Evolutionary conservation across 2,113 vertebrate genomes (phyloP).

Genomic region (Ellobius talpinus): DNA sequence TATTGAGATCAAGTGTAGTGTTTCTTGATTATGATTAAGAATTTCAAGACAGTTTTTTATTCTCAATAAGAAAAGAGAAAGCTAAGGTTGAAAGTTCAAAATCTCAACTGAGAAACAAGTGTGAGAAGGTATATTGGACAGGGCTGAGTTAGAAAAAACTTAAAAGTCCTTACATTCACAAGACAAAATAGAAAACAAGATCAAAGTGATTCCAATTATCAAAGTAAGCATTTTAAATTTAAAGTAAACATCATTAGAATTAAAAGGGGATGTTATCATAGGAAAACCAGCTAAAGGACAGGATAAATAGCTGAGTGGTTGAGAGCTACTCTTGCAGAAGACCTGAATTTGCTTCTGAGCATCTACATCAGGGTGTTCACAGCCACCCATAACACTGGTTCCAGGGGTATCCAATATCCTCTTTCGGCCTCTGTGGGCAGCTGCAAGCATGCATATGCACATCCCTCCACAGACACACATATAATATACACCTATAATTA

Average conservation of each 20-base stretch:
- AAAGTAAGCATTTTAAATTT: neutral
- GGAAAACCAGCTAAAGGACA: neutral
- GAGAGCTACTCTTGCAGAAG: neutral
- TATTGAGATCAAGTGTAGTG: conserved; percentile 1
- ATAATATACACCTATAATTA: neutral
- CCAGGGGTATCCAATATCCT: no score
- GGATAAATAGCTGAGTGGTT: neutral
- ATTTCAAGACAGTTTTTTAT: neutral
- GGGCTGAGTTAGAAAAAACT: neutral
- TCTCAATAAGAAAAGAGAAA: neutral
- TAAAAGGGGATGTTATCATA: conserved; percentile 11
- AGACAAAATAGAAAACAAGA: neutral
- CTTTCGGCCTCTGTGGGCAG: neutral
- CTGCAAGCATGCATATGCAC: neutral
- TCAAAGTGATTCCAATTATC: neutral
- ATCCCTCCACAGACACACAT: neutral
- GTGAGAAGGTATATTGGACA: neutral
- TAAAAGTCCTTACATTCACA: neutral
- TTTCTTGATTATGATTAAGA: conserved; percentile 37
- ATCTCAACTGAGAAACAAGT: neutral
- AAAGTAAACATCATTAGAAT: neutral
- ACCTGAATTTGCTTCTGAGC: neutral
- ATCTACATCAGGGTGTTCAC: neutral
- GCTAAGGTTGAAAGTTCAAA: neutral
- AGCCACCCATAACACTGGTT: no score